Base-by-base conservation (phyloP, 2,113 vertebrate species). In the Oreotrochilus melanogaster region DNA sequence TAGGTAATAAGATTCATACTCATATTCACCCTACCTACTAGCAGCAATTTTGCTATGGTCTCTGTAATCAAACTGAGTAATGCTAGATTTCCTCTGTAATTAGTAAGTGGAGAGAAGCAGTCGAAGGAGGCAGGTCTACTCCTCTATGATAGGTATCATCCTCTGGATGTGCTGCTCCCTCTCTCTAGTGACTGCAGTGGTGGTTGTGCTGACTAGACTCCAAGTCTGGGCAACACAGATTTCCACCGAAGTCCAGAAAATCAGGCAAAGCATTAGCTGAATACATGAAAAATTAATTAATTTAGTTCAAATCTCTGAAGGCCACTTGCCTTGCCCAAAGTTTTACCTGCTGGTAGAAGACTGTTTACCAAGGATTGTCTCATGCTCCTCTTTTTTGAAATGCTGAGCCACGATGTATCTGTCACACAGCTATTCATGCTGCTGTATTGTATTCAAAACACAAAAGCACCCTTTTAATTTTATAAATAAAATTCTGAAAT, bases 121-220 rank as follows among this genome's bases (percentile, higher is more conserved):
- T n/a, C n/a, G 43, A 33, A 88, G 9, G 16, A 45, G 30, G 37
- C 19, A 66, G 14, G 28, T 54, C 27, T 50, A 10, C 35, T 73
- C 73, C 24, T 84, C 58, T 50, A 0, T 1, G 1, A 5, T 28
- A 21, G 2, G 1, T 50, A 8, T 56, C 28, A 80, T 5, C 7
- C 18, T 78, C 45, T 50, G 48, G 35, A 67, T 0, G 0, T 35
- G 51, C 65, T 91, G 31, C 42, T 86, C 9, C n/a, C 50, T 74
- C 54, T 93, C 25, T 37, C 6, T 21, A 39, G 37, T 24, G 43
- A 50, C 19, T 47, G 23, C 37, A 39, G 70, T 12, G 10, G 9
- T 78, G 47, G 37, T 82, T 82, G 23, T 69, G 18, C 62, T 79
- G 62, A 39, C 7, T 14, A 5, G 19, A 42, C 19, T 56, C 48